These are phyloP conservation scores for Alloscopus bannaensis DNA, from an alignment of 2,888 invertebrate species.

Conservation along the genomic window DNA sequence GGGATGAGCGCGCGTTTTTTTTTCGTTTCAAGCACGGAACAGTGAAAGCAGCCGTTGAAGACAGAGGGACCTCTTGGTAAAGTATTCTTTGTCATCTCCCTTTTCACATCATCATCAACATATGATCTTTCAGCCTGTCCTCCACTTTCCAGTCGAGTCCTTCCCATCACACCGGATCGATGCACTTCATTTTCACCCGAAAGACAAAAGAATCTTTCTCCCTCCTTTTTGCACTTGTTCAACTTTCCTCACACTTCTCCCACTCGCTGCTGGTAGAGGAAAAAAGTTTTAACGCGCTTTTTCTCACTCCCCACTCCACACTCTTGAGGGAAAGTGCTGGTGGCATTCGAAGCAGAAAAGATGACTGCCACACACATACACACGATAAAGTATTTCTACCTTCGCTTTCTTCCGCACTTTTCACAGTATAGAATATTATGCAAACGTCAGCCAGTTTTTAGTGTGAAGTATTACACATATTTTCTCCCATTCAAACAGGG, in stretches of 20 bases:
- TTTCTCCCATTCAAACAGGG: no score
- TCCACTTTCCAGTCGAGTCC: slow-evolving; percentile 30
- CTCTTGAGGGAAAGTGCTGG: slow-evolving; percentile 2
- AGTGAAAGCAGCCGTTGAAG: no score
- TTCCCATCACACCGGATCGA: slow-evolving; percentile 47
- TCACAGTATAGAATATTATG: no score
- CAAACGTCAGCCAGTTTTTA: no score
- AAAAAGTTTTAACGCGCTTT: not conserved
- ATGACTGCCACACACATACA: no score
- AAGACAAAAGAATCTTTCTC: slow-evolving; percentile 53
- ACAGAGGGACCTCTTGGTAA: slow-evolving; percentile 56
- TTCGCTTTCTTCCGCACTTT: no score
- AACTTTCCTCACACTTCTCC: no score
- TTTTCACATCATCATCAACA: slow-evolving; percentile 26
- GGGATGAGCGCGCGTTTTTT: slow-evolving; percentile 3
- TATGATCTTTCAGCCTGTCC: no score
- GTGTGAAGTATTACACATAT: no score
- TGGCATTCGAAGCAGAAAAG: no score
- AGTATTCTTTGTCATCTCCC: slow-evolving; percentile 26
- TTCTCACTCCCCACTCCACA: not conserved
- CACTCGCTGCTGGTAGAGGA: no score
- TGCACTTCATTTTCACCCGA: slow-evolving; percentile 65
- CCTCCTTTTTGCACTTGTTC: not conserved
- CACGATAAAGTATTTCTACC: no score
- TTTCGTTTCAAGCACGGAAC: not conserved